Conservation (phyloP, 2,888 invertebrate species). For the Tetropium fuscum region DNA sequence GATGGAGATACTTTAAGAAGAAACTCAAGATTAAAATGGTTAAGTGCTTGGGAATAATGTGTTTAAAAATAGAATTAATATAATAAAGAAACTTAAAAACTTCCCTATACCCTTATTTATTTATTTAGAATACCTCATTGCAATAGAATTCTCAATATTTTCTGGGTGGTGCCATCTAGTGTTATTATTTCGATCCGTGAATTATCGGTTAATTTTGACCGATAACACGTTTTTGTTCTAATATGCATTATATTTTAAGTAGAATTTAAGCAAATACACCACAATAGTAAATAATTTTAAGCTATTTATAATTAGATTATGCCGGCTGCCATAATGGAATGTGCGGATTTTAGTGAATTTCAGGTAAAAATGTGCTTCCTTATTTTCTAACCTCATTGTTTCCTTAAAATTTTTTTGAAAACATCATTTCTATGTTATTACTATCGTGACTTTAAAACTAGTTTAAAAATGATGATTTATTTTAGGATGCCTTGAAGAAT, state of each 20-base stretch:
- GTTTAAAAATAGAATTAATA: background rate
- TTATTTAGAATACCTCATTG: background rate
- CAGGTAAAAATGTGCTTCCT: slow-evolving; percentile 72
- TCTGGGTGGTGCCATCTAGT: slow-evolving; percentile 2
- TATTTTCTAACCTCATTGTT: slow-evolving; percentile 33
- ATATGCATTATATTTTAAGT: background rate
- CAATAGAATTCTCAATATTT: background rate
- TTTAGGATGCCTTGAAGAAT: slow-evolving; percentile 84
- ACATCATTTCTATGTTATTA: too few species aligned
- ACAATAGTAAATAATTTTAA: background rate
- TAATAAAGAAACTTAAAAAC: background rate
- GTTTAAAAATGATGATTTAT: slow-evolving; percentile 32
- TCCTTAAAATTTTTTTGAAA: too few species aligned
- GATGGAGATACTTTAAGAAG: slow-evolving; percentile 77
- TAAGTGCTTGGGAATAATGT: slow-evolving; percentile 67
- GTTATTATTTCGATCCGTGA: background rate
- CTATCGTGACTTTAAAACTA: slow-evolving; percentile 17
- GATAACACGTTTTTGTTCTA: slow-evolving; percentile 20
- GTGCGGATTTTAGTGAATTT: slow-evolving; percentile 85
- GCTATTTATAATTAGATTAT: slow-evolving; percentile 27
- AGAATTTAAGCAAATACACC: background rate
- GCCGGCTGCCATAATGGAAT: slow-evolving; percentile 67
- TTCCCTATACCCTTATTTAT: background rate
- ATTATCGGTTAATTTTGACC: background rate
- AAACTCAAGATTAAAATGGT: slow-evolving; percentile 79